Base-by-base conservation (phyloP, 2,113 vertebrate species). In the Coregonus clupeaformis region DNA sequence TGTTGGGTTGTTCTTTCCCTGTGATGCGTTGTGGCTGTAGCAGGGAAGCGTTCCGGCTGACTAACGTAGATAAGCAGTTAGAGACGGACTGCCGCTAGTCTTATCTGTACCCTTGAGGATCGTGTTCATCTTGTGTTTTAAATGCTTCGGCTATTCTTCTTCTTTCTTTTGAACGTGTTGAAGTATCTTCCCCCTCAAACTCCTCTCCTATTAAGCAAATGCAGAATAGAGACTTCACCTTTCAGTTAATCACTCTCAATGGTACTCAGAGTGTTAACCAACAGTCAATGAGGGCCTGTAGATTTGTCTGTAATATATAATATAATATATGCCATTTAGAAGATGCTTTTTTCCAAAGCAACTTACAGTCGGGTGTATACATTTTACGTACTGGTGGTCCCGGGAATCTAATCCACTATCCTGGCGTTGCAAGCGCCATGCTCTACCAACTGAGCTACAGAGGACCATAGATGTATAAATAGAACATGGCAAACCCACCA, bases 21-120 rank as follows among this genome's bases (percentile, higher is more conserved):
- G 49, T 3, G 52, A 12, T 45, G 49, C 73, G 9, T 68, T 42
- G 47, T 27, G 47, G 64, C 22, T 68, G 64, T 68, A 49, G 66
- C 27, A 73, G 67, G 62, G 67, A 49, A 20, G 16, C 16, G 74
- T 76, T 69, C 65, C 70, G 32, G 69, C 70, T 80, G 74, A 80
- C 65, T 73, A 68, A 11, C 36, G 24, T 64, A 73, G 79, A 80
- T 80, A 77, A 80, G 78, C 78, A 45, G 62, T 62, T 52, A 72
- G 55, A 68, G 45, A 71, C 22, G 49, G 74, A 57, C 55, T 73
- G 71, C 55, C 22, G 30, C 67, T n/a, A 29, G 60, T 42, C 75
- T 80, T 80, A 75, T 80, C 68, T 75, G 6, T 12, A 18, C 66
- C 71, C 71, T 36, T n/a, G 67, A 77, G 75, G 60, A 77, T 62